Evolutionary conservation across 2,888 invertebrate species (phyloP), one percentile per base, ranked within the genome.

Genomic region (Drosophila niveifrons): DNA sequence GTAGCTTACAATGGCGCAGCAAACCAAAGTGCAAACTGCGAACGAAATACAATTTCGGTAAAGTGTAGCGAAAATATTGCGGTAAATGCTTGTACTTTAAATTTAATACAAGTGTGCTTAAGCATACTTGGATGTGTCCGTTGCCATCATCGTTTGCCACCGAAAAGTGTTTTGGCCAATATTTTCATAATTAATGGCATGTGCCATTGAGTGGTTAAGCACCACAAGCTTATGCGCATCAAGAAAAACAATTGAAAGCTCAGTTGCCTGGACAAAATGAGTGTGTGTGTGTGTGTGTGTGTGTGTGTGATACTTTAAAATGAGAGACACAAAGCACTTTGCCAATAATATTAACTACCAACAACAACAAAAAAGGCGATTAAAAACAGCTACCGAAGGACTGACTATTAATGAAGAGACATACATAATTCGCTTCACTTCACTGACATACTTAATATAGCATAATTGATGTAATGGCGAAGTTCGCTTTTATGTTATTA

Each of bases 151-250:
- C 23, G 23, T 23, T 23, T 23, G 62, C 55, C 43, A 62, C 58
- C 58, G 56, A 53, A 68, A 85, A 88, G 88, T 83, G 83, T 88
- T 88, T 52, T 82, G 78, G 66, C 78, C 83, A 88, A 83, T 83
- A 88, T 88, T 83, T 88, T 83, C 80, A 86, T 83, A 88, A 88
- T 88, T 83, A 83, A 83, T 83, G 80, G 75, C 75, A 71, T 78
- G 78, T 72, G 72, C 70, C 70, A 68, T 55, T 65, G 78, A 78
- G 70, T 74, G 70, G 43, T 58, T 36, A 18, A 50, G 43, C 56
- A 17, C 55, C 9, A 31, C 13, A 17, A 13, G 52, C 43, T 66
- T 43, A 50, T 31, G 15, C 29, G 11, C 62, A 67, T 56, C 67
- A 63, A 46, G 62, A 62, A 76, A 48, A 48, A 77, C 80, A 86